These are phyloP conservation scores for Polydrusus pterygomalis DNA, from an alignment of 2,888 invertebrate genomes.

Conservation along the genomic window DNA sequence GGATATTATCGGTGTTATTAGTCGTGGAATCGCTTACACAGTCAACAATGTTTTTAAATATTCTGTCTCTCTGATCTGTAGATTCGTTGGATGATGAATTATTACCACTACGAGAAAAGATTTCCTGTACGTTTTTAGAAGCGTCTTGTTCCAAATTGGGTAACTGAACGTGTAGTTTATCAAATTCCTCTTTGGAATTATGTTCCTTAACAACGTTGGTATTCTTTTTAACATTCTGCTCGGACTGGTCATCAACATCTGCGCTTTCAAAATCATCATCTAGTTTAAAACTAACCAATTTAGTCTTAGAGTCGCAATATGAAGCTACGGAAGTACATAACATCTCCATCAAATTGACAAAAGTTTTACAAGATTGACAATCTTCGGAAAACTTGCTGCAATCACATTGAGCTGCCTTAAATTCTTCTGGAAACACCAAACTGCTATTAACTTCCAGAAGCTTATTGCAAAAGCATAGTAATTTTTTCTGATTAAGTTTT, in stretches of 20 bases:
- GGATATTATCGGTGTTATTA: neutral
- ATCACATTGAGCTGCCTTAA: constrained; percentile 29
- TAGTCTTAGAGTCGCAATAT: constrained; percentile 26
- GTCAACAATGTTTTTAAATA: constrained; percentile 15
- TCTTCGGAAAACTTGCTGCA: constrained; percentile 36
- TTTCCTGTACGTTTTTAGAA: constrained; percentile 13
- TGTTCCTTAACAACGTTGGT: neutral
- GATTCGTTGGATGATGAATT: constrained; percentile 17
- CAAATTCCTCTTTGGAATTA: neutral
- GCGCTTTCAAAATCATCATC: neutral
- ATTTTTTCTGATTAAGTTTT: constrained; percentile 9
- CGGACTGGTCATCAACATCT: neutral
- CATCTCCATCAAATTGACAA: constrained; percentile 30
- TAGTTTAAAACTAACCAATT: neutral
- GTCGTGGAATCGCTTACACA: constrained; percentile 2
- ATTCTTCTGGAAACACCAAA: constrained; percentile 13
- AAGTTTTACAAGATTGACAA: constrained; percentile 42
- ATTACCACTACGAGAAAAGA: constrained; percentile 14
- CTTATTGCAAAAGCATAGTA: constrained; percentile 32
- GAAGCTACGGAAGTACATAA: constrained; percentile 23
- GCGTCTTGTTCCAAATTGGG: constrained; percentile 10
- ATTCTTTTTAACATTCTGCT: neutral
- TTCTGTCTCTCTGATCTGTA: neutral
- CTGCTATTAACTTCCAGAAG: constrained; percentile 34
- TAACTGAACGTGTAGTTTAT: neutral